These are phyloP conservation scores for Lumbricus terrestris DNA, from an alignment of 2,888 invertebrate species.

Conservation along the genomic window DNA sequence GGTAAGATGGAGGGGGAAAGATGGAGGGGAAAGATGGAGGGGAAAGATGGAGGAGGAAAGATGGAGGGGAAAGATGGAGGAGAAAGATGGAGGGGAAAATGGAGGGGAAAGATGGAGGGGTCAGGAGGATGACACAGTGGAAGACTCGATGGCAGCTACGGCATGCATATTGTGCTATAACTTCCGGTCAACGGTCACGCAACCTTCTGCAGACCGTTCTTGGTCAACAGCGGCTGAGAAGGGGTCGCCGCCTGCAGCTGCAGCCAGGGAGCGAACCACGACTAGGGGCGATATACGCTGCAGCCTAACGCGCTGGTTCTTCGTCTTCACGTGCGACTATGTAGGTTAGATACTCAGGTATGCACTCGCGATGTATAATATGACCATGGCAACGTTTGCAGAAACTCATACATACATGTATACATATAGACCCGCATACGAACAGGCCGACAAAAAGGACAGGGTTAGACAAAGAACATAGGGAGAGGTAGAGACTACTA, in stretches of 20 bases:
- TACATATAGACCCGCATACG: not conserved
- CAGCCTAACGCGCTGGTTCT: not conserved
- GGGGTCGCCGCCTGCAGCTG: not conserved
- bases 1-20: too few relatives aligned
- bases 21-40: too few relatives aligned
- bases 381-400: too few relatives aligned
- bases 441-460: not conserved
- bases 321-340: not conserved
- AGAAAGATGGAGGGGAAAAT: too few relatives aligned
- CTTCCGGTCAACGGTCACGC: not conserved
- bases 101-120: too few relatives aligned
- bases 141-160: not conserved
- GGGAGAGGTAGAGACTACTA: too few relatives aligned
- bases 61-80: not conserved
- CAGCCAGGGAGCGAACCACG: conserved; percentile 3
- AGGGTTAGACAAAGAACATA: not conserved
- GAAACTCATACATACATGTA: not conserved
- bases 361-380: conserved; percentile 3
- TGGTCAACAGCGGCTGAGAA: not conserved
- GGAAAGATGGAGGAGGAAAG: not conserved
- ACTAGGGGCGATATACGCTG: not conserved
- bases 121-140: not conserved
- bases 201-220: not conserved
- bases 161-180: not conserved
- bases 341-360: not conserved